phyloP scores from a whole-genome alignment of 2,888 invertebrate genomes.

The Philonicus albiceps region DNA sequence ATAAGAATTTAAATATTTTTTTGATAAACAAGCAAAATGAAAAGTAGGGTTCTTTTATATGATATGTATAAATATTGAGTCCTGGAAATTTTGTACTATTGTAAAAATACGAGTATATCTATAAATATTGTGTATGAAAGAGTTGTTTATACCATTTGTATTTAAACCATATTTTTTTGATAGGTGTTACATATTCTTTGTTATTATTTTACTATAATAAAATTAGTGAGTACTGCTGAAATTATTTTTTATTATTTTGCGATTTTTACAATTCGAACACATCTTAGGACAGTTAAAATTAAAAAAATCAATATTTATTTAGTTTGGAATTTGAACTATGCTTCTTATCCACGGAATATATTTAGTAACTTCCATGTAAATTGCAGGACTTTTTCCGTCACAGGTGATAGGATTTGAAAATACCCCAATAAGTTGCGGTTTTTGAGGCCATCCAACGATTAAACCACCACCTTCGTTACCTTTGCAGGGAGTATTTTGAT shows the following conservation, averaged over 20 bases:
- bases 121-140: too few relatives aligned
- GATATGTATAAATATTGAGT: too few relatives aligned
- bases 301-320: not conserved
- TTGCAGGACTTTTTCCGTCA: conserved; percentile 44
- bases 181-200: too few relatives aligned
- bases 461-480: conserved; percentile 50
- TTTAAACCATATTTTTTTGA: too few relatives aligned
- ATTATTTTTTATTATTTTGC: not conserved
- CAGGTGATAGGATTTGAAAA: conserved; percentile 48
- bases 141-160: too few relatives aligned
- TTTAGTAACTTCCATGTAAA: conserved; percentile 39
- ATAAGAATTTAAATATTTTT: too few relatives aligned
- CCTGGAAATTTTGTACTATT: too few relatives aligned
- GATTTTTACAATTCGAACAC: not conserved
- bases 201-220: not conserved
- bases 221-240: not conserved
- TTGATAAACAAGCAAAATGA: too few relatives aligned
- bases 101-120: too few relatives aligned
- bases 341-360: conserved; percentile 46
- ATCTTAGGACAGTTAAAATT: not conserved
- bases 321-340: not conserved
- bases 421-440: conserved; percentile 47
- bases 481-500: conserved; percentile 47
- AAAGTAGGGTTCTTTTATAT: too few relatives aligned
- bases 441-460: conserved; percentile 48